Percentiles rank a stretch among this genome's conserved stretches.
These are phyloP conservation scores for Epirrhoe tristata DNA, from an alignment of 2,888 invertebrate species.

Conservation along the genomic window DNA sequence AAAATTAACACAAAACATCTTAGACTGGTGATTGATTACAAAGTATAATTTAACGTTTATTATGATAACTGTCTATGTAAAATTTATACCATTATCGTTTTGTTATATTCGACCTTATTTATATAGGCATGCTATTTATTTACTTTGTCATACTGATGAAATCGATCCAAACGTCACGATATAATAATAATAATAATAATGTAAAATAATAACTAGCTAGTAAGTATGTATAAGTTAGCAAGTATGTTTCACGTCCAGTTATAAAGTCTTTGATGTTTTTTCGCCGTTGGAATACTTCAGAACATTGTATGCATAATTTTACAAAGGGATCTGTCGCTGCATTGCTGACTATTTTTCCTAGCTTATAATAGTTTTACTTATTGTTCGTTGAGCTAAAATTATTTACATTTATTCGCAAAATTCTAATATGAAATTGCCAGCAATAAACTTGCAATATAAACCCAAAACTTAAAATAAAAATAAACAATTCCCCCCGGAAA, in stretches of 20 bases:
- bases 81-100: too few species aligned
- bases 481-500: constrained; percentile 22
- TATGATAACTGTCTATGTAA: too few species aligned
- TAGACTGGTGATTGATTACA: too few species aligned
- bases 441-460: constrained; percentile 1
- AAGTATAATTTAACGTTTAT: too few species aligned
- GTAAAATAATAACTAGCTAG: too few species aligned
- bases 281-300: background rate
- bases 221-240: too few species aligned
- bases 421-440: background rate
- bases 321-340: constrained; percentile 3
- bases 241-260: background rate
- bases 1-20: too few species aligned
- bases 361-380: background rate
- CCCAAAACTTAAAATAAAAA: constrained; percentile 23
- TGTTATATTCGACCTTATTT: too few species aligned
- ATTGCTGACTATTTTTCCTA: background rate
- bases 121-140: too few species aligned
- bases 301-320: constrained; percentile 2
- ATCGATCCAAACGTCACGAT: too few species aligned
- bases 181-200: too few species aligned
- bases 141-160: too few species aligned
- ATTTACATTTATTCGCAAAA: background rate
- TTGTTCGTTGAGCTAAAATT: background rate
- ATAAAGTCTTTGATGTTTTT: background rate